Evolutionary conservation across 2,888 invertebrate genomes (phyloP).

Genomic region (Hypsopygia costalis): DNA sequence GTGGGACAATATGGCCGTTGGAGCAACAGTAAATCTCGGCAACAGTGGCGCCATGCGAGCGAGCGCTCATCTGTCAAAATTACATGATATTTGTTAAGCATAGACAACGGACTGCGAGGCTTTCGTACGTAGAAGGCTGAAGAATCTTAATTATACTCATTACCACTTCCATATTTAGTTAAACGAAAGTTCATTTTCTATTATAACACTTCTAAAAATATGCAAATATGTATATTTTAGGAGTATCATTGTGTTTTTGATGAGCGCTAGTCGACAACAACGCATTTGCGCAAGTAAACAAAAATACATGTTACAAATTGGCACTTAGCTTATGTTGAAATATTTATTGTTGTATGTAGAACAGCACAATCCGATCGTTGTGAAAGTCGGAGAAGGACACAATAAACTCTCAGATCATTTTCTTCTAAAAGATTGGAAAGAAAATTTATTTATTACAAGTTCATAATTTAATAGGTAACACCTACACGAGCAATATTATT

Average conservation of each 20-base stretch:
- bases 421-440: too few relatives aligned
- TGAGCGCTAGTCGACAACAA: background rate
- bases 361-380: too few relatives aligned
- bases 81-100: slow-evolving; percentile 51
- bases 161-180: slow-evolving; percentile 1
- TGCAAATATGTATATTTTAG: background rate
- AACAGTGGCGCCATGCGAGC: slow-evolving; percentile 71
- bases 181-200: background rate
- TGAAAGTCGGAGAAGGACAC: too few relatives aligned
- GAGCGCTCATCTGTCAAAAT: slow-evolving; percentile 68
- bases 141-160: slow-evolving; percentile 2
- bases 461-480: too few relatives aligned
- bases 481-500: too few relatives aligned
- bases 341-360: too few relatives aligned
- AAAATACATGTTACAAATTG: background rate
- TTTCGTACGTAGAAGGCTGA: background rate
- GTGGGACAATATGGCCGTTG: slow-evolving; percentile 66
- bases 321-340: background rate
- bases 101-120: slow-evolving; percentile 26
- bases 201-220: too few relatives aligned
- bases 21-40: slow-evolving; percentile 72
- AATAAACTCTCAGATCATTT: too few relatives aligned
- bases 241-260: slow-evolving; percentile 1
- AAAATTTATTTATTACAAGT: too few relatives aligned
- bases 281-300: slow-evolving; percentile 3